phyloP scores from a whole-genome alignment of 2,113 vertebrate genomes.

The Tauraco erythrolophus region DNA sequence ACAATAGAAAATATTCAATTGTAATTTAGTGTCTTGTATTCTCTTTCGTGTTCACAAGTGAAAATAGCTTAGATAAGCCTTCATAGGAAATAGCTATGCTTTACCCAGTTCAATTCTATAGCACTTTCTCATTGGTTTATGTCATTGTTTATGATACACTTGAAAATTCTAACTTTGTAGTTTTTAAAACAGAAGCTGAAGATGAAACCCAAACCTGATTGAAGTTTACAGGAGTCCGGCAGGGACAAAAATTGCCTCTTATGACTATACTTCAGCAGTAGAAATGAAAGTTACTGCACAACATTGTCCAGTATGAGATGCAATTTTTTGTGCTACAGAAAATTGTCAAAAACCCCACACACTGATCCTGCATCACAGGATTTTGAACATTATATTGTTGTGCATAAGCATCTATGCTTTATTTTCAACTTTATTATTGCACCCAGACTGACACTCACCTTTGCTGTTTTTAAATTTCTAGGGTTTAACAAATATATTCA shows the following conservation, averaged over 20 bases:
- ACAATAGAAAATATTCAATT: not conserved
- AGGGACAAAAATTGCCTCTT: not conserved
- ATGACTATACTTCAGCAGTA: not conserved
- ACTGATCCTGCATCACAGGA: not conserved
- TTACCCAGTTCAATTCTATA: not conserved
- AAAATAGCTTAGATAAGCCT: not conserved
- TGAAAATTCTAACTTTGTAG: not conserved
- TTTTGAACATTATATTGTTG: not conserved
- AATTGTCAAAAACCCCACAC: not conserved
- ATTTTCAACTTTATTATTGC: not conserved
- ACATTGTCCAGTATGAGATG: not conserved
- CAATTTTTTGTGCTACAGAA: not conserved
- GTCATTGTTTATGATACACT: not conserved
- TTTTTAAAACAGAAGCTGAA: not conserved
- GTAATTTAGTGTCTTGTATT: not conserved
- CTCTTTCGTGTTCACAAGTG: not conserved
- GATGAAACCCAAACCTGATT: not conserved
- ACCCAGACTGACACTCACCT: not conserved
- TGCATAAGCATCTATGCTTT: not conserved
- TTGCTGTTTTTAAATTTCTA: not conserved
- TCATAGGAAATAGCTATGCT: not conserved
- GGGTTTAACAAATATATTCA: not conserved
- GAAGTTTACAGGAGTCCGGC: not conserved
- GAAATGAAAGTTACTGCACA: not conserved
- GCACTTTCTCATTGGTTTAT: not conserved